phyloP scores from a whole-genome alignment of 2,888 invertebrate species.

The Pyrrhia umbra region DNA sequence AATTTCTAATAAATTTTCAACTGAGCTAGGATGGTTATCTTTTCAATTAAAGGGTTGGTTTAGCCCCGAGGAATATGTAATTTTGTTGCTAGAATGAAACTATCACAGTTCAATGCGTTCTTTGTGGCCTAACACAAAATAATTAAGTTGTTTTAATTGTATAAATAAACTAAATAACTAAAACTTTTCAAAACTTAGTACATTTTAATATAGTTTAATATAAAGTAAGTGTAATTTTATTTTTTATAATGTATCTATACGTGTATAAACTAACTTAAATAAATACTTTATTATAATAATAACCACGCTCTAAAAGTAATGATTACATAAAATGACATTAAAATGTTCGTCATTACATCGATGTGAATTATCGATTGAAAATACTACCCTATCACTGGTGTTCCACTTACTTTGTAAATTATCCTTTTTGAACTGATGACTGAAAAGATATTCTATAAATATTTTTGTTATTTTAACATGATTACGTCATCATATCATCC shows the following conservation, averaged over 20 bases:
- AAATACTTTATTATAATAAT: neutral
- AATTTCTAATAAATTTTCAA: conserved; percentile 20
- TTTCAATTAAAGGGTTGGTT: conserved; percentile 3
- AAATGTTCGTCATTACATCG: neutral
- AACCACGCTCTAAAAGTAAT: neutral
- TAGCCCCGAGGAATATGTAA: neutral
- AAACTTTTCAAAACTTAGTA: no score
- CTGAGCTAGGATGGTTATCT: conserved; percentile 12
- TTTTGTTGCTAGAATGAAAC: conserved; percentile 16
- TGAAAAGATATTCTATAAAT: neutral
- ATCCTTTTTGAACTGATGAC: conserved; percentile 1
- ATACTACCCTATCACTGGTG: neutral
- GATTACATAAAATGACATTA: no score
- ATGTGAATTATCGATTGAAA: conserved; percentile 15
- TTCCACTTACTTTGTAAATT: conserved; percentile 4
- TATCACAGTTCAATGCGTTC: conserved; percentile 3
- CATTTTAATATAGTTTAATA: no score
- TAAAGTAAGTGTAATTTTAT: no score
- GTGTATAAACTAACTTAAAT: neutral
- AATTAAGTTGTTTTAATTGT: neutral
- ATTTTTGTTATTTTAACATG: neutral
- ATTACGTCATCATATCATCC: neutral
- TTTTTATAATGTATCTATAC: no score
- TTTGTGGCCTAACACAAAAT: neutral
- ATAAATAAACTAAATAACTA: neutral